Evolutionary conservation across 2,113 vertebrate species (phyloP).

Genomic region (Himantopus leucocephalus): DNA sequence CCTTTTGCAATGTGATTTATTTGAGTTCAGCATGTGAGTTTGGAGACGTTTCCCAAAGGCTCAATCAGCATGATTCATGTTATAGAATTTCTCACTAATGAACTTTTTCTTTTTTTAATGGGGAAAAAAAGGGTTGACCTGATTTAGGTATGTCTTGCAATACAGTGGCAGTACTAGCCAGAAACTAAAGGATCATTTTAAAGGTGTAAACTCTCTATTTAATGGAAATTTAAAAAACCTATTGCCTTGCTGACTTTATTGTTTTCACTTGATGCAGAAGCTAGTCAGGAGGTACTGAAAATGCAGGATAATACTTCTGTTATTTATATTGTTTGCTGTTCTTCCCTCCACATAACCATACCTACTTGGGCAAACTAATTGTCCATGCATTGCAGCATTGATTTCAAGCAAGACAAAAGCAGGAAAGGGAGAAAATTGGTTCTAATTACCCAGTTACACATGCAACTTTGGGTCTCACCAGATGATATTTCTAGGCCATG

Average conservation of each 20-base stretch:
- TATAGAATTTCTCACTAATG: conserved; percentile 28
- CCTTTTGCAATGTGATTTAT: not conserved
- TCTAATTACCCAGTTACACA: not conserved
- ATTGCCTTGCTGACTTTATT: not conserved
- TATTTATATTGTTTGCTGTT: not conserved
- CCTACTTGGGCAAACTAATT: not conserved
- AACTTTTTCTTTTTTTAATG: not conserved
- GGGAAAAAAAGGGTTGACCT: not conserved
- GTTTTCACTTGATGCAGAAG: not conserved
- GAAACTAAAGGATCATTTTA: not conserved
- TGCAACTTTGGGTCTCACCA: not conserved
- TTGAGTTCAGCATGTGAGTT: not conserved
- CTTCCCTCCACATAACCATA: not conserved
- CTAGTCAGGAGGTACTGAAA: not conserved
- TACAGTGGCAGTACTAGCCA: not conserved
- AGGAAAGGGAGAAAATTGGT: not conserved
- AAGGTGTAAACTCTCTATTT: not conserved
- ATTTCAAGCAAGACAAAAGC: not conserved
- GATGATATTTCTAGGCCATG: not conserved
- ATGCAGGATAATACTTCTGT: not conserved
- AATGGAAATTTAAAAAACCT: not conserved
- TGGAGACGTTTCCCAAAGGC: conserved; percentile 48
- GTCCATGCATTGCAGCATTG: not conserved
- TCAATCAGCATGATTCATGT: not conserved
- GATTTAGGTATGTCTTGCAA: conserved; percentile 1